Percentiles rank a stretch among this genome's conserved stretches.
Evolutionary conservation across 2,888 invertebrate species (phyloP).

Genomic region (Mesoligia furuncula): DNA sequence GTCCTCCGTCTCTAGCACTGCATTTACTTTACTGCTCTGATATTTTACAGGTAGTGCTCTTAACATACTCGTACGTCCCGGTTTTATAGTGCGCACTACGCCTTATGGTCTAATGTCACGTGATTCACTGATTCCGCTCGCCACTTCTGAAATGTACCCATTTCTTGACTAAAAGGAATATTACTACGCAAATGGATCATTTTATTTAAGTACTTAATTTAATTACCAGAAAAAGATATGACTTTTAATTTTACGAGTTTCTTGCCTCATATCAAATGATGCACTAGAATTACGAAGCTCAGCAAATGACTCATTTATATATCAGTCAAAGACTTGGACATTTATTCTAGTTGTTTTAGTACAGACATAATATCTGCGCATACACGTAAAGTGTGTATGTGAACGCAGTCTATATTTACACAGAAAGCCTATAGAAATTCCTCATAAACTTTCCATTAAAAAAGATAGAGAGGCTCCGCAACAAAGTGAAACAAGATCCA

Average conservation of each 20-base stretch:
- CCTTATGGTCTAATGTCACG: slow-evolving; percentile 88
- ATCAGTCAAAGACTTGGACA: neutral
- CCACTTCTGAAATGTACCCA: slow-evolving; percentile 55
- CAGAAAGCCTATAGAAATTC: slow-evolving; percentile 71
- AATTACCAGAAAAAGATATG: slow-evolving; percentile 10
- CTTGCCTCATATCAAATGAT: slow-evolving; percentile 7
- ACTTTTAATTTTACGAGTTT: slow-evolving; percentile 37
- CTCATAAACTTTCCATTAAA: slow-evolving; percentile 85
- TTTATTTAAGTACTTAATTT: slow-evolving; percentile 17
- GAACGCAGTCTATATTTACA: slow-evolving; percentile 67
- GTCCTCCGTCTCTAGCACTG: slow-evolving; percentile 82
- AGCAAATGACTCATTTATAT: slow-evolving; percentile 8
- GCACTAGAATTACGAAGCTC: neutral
- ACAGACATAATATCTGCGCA: slow-evolving; percentile 3
- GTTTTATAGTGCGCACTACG: slow-evolving; percentile 88
- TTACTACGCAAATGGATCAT: slow-evolving; percentile 37
- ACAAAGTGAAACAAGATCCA: slow-evolving; percentile 91
- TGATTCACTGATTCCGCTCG: slow-evolving; percentile 80
- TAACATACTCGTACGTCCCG: slow-evolving; percentile 84
- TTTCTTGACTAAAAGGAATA: slow-evolving; percentile 50
- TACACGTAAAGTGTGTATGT: slow-evolving; percentile 32
- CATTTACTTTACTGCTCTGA: slow-evolving; percentile 90
- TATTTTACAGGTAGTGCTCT: slow-evolving; percentile 90
- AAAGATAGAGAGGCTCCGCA: slow-evolving; percentile 87
- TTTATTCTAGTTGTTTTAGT: slow-evolving; percentile 9